phyloP scores from a whole-genome alignment of 2,113 vertebrate genomes.

The Prionailurus bengalensis region DNA sequence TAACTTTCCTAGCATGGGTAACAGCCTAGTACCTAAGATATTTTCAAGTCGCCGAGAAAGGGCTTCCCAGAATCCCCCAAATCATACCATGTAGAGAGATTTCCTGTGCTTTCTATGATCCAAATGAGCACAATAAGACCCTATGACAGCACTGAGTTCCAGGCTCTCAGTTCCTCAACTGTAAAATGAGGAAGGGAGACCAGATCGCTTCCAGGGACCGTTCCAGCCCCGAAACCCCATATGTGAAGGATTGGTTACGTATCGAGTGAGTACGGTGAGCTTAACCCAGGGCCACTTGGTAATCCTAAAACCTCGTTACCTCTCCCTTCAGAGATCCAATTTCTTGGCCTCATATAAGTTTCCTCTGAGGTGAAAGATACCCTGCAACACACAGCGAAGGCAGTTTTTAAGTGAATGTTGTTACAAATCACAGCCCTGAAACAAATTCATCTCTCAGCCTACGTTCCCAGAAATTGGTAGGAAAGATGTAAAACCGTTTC shows the following conservation, averaged over 20 bases:
- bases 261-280: background rate
- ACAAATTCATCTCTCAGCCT: slow-evolving; percentile 9
- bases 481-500: slow-evolving; percentile 3
- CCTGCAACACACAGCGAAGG: background rate
- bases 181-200: background rate
- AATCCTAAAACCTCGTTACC: background rate
- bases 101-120: background rate
- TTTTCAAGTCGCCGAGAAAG: slow-evolving; percentile 29
- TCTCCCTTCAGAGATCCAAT: background rate
- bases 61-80: slow-evolving; percentile 6
- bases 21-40: background rate
- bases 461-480: slow-evolving; percentile 22
- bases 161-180: background rate
- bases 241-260: background rate
- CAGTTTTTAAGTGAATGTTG: slow-evolving; percentile 40
- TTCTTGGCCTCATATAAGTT: background rate
- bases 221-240: background rate
- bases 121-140: background rate
- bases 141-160: background rate
- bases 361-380: slow-evolving; percentile 15
- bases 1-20: background rate
- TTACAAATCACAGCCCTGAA: background rate
- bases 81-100: background rate
- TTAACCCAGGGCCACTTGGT: background rate
- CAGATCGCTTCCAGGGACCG: background rate